Evolutionary conservation across 2,888 invertebrate species (phyloP).

Genomic region (Nomada hirtipes): DNA sequence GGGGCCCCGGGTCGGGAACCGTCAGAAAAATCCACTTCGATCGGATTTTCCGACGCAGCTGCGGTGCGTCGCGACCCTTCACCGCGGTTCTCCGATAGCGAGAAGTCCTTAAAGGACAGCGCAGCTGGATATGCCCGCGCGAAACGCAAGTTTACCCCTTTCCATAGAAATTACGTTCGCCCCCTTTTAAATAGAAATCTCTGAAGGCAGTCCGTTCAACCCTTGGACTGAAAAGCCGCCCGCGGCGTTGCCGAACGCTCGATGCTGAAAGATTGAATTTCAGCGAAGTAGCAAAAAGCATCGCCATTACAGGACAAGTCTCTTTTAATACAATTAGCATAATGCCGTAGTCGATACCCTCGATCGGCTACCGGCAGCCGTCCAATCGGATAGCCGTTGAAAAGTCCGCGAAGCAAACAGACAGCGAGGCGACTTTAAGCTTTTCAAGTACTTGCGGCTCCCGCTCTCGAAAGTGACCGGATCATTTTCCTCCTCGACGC

Average conservation of each 20-base stretch:
- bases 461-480: conserved; percentile 46
- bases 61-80: not conserved
- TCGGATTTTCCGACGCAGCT: conserved; percentile 9
- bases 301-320: conserved; percentile 15
- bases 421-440: conserved; percentile 47
- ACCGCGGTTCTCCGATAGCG: no score
- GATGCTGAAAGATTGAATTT: conserved; percentile 20
- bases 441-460: conserved; percentile 35
- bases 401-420: conserved; percentile 42
- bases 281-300: not conserved
- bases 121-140: no score
- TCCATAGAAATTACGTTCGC: not conserved
- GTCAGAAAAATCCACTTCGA: not conserved
- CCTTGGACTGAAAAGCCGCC: not conserved
- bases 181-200: not conserved
- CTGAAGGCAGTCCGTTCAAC: no score
- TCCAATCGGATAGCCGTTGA: conserved; percentile 6
- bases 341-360: conserved; percentile 39
- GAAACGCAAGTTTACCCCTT: not conserved
- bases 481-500: conserved; percentile 16
- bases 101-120: no score
- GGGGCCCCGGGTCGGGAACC: conserved; percentile 17
- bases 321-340: conserved; percentile 50
- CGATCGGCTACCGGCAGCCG: conserved; percentile 10
- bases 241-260: not conserved